These are phyloP conservation scores for Sylvia atricapilla DNA, from an alignment of 2,113 vertebrate species.

Conservation along the genomic window DNA sequence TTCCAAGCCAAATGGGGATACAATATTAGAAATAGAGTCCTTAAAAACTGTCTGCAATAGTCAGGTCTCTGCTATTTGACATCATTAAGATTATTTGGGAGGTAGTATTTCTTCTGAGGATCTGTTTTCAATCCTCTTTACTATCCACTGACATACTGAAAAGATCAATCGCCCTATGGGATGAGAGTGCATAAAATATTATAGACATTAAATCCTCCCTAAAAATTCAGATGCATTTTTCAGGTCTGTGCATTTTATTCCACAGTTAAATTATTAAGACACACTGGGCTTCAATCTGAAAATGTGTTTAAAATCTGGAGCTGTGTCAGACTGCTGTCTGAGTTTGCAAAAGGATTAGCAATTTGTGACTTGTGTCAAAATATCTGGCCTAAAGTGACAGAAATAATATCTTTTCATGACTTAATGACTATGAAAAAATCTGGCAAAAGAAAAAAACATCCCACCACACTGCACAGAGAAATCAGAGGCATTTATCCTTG, in stretches of 20 bases:
- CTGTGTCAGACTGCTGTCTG: conserved; percentile 32
- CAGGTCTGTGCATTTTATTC: conserved; percentile 19
- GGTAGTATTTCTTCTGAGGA: neutral
- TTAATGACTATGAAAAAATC: conserved; percentile 23
- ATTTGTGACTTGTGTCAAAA: conserved; percentile 54
- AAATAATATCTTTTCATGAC: conserved; percentile 21
- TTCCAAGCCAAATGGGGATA: neutral
- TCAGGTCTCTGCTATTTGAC: neutral
- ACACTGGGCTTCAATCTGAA: conserved; percentile 7
- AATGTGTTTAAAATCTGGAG: conserved; percentile 32
- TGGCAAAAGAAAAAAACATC: neutral
- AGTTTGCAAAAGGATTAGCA: conserved; percentile 42
- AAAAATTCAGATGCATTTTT: conserved; percentile 32
- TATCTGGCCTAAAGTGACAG: conserved; percentile 27
- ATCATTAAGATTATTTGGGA: conserved; percentile 30
- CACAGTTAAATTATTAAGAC: conserved; percentile 31
- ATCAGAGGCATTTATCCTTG: neutral
- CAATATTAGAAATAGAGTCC: neutral
- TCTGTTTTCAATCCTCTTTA: conserved; percentile 68
- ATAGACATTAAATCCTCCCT: conserved; percentile 37
- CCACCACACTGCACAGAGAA: neutral
- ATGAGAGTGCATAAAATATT: conserved; percentile 38
- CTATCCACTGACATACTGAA: neutral
- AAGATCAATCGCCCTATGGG: conserved; percentile 11
- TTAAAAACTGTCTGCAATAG: neutral